Percentiles rank a stretch among this genome's conserved stretches.
phyloP scores from a whole-genome alignment of 92 coral and sea anemone species.

The Phenganax subtilis region DNA sequence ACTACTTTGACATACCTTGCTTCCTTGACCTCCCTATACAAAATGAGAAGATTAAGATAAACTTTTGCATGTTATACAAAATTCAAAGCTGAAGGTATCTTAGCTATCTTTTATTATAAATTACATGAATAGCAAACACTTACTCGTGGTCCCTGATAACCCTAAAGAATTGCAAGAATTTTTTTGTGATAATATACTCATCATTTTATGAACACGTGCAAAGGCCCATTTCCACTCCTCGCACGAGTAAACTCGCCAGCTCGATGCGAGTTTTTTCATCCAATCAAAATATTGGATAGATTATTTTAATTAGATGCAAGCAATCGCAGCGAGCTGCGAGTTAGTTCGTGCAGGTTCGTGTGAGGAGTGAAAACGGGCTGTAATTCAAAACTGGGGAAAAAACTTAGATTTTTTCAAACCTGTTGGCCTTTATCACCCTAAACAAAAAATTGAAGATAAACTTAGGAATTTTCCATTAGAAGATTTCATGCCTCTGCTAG shows the following conservation, averaged over 20 bases:
- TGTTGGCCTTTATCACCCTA: constrained; percentile 20
- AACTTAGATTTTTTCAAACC: constrained; percentile 6
- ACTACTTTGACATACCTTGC: neutral
- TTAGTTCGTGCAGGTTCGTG: too few relatives aligned
- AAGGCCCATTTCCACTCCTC: too few relatives aligned
- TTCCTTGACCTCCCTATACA: constrained; percentile 1
- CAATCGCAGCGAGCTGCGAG: too few relatives aligned
- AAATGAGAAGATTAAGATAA: neutral
- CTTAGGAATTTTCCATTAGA: too few relatives aligned
- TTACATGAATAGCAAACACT: neutral
- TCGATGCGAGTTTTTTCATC: too few relatives aligned
- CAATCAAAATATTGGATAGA: too few relatives aligned
- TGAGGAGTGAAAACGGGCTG: too few relatives aligned
- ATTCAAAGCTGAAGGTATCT: too few relatives aligned
- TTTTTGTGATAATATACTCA: neutral
- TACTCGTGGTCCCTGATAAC: constrained; percentile 5
- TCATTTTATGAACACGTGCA: neutral
- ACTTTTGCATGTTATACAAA: too few relatives aligned
- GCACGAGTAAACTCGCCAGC: too few relatives aligned
- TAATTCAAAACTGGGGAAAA: neutral
- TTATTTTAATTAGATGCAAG: too few relatives aligned
- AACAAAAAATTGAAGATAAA: constrained; percentile 2
- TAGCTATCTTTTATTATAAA: neutral
- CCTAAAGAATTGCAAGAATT: neutral
- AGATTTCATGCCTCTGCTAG: neutral